Conservation (phyloP, 2,113 vertebrate species). For the Orcinus orca region DNA sequence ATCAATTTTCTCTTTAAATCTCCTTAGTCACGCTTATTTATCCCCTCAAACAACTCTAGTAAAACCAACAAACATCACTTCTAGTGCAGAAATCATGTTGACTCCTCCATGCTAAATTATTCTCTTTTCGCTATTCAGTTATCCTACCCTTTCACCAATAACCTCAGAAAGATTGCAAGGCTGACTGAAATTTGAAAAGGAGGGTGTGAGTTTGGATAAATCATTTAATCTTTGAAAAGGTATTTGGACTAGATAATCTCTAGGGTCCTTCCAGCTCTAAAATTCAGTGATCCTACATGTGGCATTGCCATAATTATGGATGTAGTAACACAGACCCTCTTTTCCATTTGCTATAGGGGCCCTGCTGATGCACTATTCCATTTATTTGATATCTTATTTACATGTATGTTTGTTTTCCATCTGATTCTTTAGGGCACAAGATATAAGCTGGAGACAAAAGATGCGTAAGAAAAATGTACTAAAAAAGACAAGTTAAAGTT, state of each 20-base stretch:
- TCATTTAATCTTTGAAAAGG: not conserved
- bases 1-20: constrained; percentile 19
- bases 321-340: not conserved
- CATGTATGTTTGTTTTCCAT: not conserved
- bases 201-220: not conserved
- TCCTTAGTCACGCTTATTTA: not conserved
- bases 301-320: not conserved
- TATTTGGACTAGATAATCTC: not conserved
- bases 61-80: constrained; percentile 15
- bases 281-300: not conserved
- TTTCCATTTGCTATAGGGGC: not conserved
- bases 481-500: not conserved
- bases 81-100: not conserved
- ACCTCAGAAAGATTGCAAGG: not conserved
- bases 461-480: not conserved
- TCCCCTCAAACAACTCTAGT: not conserved
- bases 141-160: not conserved
- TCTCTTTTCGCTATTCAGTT: not conserved
- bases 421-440: not conserved
- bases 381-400: not conserved
- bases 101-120: not conserved
- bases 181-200: constrained; percentile 5
- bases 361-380: not conserved
- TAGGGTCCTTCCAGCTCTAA: not conserved
- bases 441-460: not conserved